Base-by-base conservation (phyloP, 2,113 vertebrate genomes). In the Mellivora capensis region DNA sequence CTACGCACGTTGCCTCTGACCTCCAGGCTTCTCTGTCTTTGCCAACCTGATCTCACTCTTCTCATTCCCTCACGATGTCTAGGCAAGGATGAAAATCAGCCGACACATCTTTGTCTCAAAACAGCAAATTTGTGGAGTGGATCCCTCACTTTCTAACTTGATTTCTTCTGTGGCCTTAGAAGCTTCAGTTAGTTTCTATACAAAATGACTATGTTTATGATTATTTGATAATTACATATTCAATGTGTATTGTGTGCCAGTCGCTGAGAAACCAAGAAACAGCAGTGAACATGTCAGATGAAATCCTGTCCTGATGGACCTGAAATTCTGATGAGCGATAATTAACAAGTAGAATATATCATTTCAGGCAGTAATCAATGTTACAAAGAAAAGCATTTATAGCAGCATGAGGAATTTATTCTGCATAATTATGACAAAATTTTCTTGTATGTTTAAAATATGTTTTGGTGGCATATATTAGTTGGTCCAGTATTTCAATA, bases 1-100 rank as follows among this genome's bases (percentile, higher is more conserved):
- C 10, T 11, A 21, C 3, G 7, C 3, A 2, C 0, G 25, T 21
- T 77, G n/a, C 17, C 80, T n/a, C 7, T 34, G 14, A 10, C 11
- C 14, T 76, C 59, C 27, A 15, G 39, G 11, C 4, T 17, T 14
- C 17, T 54, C 54, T 57, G 0, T 4, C 2, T 31, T 64, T 21
- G 61, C 13, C 37, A 13, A 12, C 1, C 12, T 59, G 2, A 4
- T 39, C 57, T 71, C 57, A 29, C 7, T 34, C 9, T 74, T 52
- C 13, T 88, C 13, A 64, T 47, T n/a, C 13, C 39, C 10, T 18
- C 4, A 13, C 0, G 7, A 4, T 62, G 7, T 15, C 52, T 2
- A 29, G 3, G 44, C 59, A 59, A 21, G 18, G 7, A 37, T 54
- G 14, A 44, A 54, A 49, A 18, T 54, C 64, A 25, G 31, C 64